A percentile compares a stretch with the other conserved stretches of the same genome.
phyloP scores from a whole-genome alignment of 2,113 vertebrate species.

The Mandrillus leucophaeus region DNA sequence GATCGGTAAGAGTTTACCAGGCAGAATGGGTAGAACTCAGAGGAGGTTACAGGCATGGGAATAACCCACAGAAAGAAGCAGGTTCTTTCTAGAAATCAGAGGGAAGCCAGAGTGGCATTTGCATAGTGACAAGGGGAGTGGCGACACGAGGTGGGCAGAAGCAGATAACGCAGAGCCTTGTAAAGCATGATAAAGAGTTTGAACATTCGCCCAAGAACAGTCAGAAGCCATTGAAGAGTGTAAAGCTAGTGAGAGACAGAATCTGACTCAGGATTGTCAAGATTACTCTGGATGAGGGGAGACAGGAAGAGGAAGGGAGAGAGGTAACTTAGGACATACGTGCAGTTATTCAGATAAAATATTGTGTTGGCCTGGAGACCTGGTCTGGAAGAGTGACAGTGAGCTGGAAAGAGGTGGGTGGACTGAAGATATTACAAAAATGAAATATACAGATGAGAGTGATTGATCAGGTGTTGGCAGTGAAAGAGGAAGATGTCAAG shows the following conservation, averaged over 20 bases:
- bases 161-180: too few relatives aligned
- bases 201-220: too few relatives aligned
- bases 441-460: not conserved
- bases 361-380: not conserved
- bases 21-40: not conserved
- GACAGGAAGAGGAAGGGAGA: not conserved
- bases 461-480: not conserved
- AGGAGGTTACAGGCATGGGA: too few relatives aligned
- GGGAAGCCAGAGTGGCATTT: not conserved
- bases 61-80: not conserved
- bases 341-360: not conserved
- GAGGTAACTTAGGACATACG: not conserved
- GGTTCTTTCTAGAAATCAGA: not conserved
- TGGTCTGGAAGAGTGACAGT: not conserved
- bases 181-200: not conserved
- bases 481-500: not conserved
- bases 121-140: rapidly evolving
- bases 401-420: not conserved
- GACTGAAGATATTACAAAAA: rapidly evolving
- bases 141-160: rapidly evolving
- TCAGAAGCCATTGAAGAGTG: not conserved
- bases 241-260: not conserved
- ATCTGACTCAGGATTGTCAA: not conserved
- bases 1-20: rapidly evolving
- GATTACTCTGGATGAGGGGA: not conserved